Percentiles rank a stretch among this genome's conserved stretches.
Evolutionary conservation across 2,888 invertebrate species (phyloP).

Genomic region (Eilema caniola): DNA sequence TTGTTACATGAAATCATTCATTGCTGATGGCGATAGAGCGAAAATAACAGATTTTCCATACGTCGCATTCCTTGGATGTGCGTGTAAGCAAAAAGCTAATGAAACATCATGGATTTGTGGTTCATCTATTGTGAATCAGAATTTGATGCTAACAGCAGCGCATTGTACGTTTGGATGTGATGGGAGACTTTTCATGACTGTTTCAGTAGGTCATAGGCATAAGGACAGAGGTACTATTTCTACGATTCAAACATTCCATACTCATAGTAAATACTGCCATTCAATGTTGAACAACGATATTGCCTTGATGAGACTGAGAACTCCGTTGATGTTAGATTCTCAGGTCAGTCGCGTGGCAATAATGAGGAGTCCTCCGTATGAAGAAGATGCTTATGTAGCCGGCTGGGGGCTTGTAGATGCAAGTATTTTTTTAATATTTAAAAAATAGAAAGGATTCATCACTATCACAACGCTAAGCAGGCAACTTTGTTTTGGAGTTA

Average conservation of each 20-base stretch:
- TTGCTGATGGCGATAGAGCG: constrained; percentile 3
- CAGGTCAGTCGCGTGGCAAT: constrained; percentile 43
- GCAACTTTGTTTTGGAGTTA: too few relatives aligned
- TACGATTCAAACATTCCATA: constrained; percentile 25
- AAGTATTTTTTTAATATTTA: constrained; percentile 27
- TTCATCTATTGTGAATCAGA: constrained; percentile 46
- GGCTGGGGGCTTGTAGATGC: constrained; percentile 54
- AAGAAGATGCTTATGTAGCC: constrained; percentile 35
- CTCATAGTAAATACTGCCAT: constrained; percentile 47
- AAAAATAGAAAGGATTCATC: not conserved
- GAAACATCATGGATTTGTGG: constrained; percentile 38
- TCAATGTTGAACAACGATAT: constrained; percentile 45
- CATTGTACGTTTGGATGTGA: constrained; percentile 32
- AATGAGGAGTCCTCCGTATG: constrained; percentile 22
- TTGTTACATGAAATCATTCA: constrained; percentile 6
- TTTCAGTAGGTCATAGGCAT: constrained; percentile 28
- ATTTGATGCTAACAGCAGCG: constrained; percentile 35
- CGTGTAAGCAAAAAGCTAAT: not conserved
- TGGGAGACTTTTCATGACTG: not conserved
- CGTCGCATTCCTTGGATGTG: not conserved
- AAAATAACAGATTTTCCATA: constrained; percentile 12
- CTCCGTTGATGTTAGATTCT: constrained; percentile 32
- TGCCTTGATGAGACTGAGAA: constrained; percentile 35
- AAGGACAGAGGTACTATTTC: not conserved
- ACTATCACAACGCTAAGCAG: not conserved